Evolutionary conservation across 2,888 invertebrate species (phyloP).

Genomic region (Alloscopus bannaensis): DNA sequence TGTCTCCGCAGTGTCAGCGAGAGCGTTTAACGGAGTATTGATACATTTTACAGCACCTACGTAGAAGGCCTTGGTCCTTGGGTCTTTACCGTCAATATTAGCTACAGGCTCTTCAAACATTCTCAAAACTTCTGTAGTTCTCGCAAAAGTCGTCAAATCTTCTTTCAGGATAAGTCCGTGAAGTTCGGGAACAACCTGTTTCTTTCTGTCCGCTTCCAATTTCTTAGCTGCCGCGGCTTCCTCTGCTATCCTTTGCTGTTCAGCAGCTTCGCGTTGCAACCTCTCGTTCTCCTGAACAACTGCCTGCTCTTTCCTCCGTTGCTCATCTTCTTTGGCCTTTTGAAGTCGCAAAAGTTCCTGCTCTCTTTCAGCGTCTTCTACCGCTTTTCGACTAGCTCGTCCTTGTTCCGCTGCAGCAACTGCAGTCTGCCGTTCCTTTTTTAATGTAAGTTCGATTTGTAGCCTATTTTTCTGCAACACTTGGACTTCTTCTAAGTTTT

Average conservation of each 20-base stretch:
- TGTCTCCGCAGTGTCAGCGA: constrained; percentile 63
- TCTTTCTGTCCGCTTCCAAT: constrained; percentile 7
- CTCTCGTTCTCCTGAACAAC: constrained; percentile 24
- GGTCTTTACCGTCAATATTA: constrained; percentile 62
- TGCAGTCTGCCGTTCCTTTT: constrained; percentile 31
- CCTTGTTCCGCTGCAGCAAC: background rate
- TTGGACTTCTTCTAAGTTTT: constrained; percentile 19
- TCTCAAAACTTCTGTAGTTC: constrained; percentile 62
- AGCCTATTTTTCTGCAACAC: constrained; percentile 13
- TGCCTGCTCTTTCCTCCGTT: constrained; percentile 28
- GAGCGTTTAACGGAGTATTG: constrained; percentile 70
- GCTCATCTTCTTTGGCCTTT: constrained; percentile 35
- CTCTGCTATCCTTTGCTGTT: constrained; percentile 34
- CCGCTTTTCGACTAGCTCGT: constrained; percentile 22
- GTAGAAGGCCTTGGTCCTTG: constrained; percentile 68
- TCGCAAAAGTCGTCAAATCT: constrained; percentile 64
- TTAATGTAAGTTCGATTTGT: constrained; percentile 15
- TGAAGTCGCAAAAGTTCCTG: constrained; percentile 34
- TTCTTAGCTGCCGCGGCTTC: constrained; percentile 40
- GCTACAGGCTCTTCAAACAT: constrained; percentile 60
- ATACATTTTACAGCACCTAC: constrained; percentile 68
- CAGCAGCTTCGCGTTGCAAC: constrained; percentile 12
- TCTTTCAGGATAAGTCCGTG: constrained; percentile 59
- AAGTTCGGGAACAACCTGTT: constrained; percentile 58
- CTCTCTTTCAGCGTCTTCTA: constrained; percentile 31